A percentile compares a stretch with the other conserved stretches of the same genome.
phyloP scores from a whole-genome alignment of 1,140 invertebrate species.

The Brachionus manjavacas region DNA sequence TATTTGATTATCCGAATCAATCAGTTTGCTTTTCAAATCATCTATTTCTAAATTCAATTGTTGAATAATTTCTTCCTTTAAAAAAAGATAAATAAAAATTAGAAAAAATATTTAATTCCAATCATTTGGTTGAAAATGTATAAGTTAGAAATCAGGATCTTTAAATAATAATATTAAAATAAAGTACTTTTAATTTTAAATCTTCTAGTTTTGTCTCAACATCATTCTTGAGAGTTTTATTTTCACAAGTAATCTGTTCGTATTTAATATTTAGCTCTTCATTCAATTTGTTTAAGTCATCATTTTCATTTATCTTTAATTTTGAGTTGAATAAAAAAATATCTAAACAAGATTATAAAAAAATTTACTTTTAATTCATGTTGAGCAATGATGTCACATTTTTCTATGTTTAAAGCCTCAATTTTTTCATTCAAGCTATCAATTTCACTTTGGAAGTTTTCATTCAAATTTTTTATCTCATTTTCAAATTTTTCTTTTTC shows the following conservation, averaged over 20 bases:
- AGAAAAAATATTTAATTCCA: neutral
- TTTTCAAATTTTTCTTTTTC: neutral
- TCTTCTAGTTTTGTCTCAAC: neutral
- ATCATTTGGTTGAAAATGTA: too few relatives aligned
- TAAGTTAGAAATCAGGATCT: too few relatives aligned
- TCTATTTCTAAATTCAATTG: slow-evolving; percentile 3
- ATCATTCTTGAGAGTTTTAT: neutral
- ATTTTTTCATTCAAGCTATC: neutral
- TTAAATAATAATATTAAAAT: too few relatives aligned
- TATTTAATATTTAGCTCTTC: neutral
- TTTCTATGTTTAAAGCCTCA: neutral
- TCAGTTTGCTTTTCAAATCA: neutral
- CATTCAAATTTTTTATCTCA: neutral
- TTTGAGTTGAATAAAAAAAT: neutral
- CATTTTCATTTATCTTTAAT: neutral
- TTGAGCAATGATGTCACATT: neutral
- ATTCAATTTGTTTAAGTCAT: neutral
- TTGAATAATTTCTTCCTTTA: neutral
- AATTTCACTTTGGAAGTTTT: neutral
- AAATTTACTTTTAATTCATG: neutral
- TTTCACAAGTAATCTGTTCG: neutral
- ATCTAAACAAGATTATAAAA: neutral
- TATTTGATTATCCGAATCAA: neutral
- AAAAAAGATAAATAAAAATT: neutral
- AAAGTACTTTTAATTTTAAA: neutral